Evolutionary conservation across 2,888 invertebrate species (phyloP), one percentile per base, ranked within the genome.

Genomic region (Andrena chrysosceles): DNA sequence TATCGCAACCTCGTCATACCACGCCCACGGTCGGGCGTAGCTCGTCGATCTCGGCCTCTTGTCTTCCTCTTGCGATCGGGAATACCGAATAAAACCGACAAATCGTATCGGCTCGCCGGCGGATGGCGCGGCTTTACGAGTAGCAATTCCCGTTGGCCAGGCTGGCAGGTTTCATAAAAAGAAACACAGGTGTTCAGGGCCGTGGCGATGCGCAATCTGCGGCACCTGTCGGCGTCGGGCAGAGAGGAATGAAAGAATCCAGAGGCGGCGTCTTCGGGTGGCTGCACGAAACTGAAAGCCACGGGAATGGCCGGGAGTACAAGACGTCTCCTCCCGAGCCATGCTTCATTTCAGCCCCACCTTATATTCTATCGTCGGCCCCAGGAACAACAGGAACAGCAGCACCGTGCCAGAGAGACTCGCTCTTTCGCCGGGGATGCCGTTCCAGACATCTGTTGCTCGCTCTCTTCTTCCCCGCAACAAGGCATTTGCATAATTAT

Each of bases 401-500:
- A 64, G 74, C 70, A 54, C 60, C 78, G 68, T 52, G 75, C 60
- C 68, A 33, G 42, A 35, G 31, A 77, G 87, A 78, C 10, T 8
- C 66, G 81, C 73, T 85, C 84, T 69, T 80, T 77, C 87, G 73
- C 56, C 60, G 81, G 59, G 84, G 83, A 84, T 85, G 90, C 92
- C 93, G 93, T 93, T 92, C 90, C 90, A 89, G 93, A 92, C 93
- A 93, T 93, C 93, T 93, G 93, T 93, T 93, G 93, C 93, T 92
- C 87, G 83, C 85, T 86, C 89, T 89, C 90, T 87, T 90, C 89
- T 89, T 88, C 83, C 75, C 86, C 91, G 91, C 92, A 92, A 93
- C 92, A 90, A 90, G 91, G 88, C 93, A 93, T 93, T 93, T 93
- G 93, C 93, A 93, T 93, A 93, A 93, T 93, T 93, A 93, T 93